Base-by-base conservation (phyloP, 2,113 vertebrate species). In the Enhydra lutris region DNA sequence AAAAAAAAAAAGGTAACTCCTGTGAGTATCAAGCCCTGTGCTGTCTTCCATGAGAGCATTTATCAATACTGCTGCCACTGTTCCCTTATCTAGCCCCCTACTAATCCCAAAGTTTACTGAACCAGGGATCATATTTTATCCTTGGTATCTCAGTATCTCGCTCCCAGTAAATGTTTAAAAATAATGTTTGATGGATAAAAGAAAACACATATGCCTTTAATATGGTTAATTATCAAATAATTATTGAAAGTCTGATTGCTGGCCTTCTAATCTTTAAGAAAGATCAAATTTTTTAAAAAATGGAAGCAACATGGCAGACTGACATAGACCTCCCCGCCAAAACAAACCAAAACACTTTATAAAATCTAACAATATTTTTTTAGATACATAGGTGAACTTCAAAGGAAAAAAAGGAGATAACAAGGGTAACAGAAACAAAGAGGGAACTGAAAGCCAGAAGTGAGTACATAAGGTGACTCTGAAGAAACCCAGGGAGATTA, bases 391-490 rank as follows among this genome's bases (percentile, higher is more conserved):
- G 61, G 23, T 91, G 36, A 86, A 85, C 8, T 45, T 94, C 52
- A 96, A 85, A 79, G 21, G 63, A 79, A 82, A 90, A 76, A 93
- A 78, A 42, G 57, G 31, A 93, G 71, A 85, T 71, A 74, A 74
- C 42, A 74, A 74, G 39, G 39, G 42, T 69, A 9, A 80, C 73
- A 96, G 73, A 90, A 85, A 73, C 42, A 94, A 79, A 86, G n/a
- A 74, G 18, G 31, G 11, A 86, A 96, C 23, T 82, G 78, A 97
- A 89, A 88, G 47, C 34, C 67, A n/a, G 67, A 82, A 94, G 42
- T 1, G 15, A 52, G 50, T 52, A 82, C n/a, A 74, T 34, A 87
- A 86, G 55, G 50, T 87, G 47, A 69, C 34, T 18, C 71, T 95
- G 57, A 92, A 78, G 42, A 84, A 95, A 71, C 36, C 10, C 52